Conservation (phyloP, 2,113 vertebrate genomes). For the Dipodomys stephensi region DNA sequence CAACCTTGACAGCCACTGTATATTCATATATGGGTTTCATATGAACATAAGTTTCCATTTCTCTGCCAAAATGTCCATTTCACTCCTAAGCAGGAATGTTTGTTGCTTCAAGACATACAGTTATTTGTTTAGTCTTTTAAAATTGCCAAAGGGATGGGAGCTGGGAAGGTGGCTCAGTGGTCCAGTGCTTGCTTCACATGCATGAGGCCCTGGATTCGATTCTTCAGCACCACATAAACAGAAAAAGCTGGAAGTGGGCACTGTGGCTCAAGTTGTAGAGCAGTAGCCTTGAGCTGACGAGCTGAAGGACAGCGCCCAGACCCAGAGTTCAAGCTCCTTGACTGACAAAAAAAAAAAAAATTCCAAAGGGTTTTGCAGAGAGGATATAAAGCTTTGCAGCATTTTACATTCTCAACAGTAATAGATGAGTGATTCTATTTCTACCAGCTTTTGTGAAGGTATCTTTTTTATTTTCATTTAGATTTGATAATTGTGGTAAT, state of each 20-base stretch:
- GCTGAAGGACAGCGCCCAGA: no score
- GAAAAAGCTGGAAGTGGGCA: no score
- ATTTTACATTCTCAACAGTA: background rate
- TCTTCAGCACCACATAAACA: no score
- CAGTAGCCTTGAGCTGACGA: no score
- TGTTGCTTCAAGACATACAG: background rate
- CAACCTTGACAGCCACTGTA: no score
- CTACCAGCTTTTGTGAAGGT: background rate
- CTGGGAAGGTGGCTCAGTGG: no score
- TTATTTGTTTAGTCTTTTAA: background rate
- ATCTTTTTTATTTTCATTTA: background rate
- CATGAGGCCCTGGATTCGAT: no score
- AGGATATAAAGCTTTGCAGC: no score
- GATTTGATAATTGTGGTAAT: background rate
- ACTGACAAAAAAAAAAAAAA: no score
- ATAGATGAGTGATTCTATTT: background rate
- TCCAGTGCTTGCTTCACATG: no score
- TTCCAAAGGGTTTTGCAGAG: background rate
- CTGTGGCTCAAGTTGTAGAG: no score
- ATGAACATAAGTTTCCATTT: background rate
- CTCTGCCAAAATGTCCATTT: background rate
- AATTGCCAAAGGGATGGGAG: background rate
- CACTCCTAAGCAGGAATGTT: background rate
- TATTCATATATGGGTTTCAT: background rate
- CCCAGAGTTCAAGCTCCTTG: no score